Conservation (phyloP, 2,888 invertebrate genomes). For the Lobophora halterata region DNA sequence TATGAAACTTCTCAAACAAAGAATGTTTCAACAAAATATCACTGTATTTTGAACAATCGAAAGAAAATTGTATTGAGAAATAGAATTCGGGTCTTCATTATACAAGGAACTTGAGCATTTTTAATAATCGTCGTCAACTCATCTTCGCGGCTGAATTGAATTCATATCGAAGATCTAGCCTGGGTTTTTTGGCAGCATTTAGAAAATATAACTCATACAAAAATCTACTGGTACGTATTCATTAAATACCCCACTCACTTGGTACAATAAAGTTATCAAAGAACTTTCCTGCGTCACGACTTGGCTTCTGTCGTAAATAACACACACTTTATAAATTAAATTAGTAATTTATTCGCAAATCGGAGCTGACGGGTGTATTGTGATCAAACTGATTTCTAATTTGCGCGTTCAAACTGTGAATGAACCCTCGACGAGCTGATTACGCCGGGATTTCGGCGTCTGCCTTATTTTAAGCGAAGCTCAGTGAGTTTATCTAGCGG, state of each 20-base stretch:
- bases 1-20: too few species aligned
- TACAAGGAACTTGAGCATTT: constrained; percentile 43
- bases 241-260: too few species aligned
- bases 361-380: constrained; percentile 16
- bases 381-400: constrained; percentile 14
- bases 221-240: too few species aligned
- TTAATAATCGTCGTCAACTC: constrained; percentile 48
- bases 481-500: too few species aligned
- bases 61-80: constrained; percentile 36
- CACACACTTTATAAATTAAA: constrained; percentile 12
- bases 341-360: constrained; percentile 14
- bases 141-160: constrained; percentile 37
- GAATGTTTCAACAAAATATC: background rate
- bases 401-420: constrained; percentile 20
- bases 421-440: constrained; percentile 8
- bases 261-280: too few species aligned
- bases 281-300: too few species aligned
- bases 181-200: too few species aligned
- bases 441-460: constrained; percentile 8
- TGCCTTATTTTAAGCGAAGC: background rate
- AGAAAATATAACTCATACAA: too few species aligned
- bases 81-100: constrained; percentile 37
- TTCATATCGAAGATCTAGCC: constrained; percentile 37
- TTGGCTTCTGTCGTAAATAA: constrained; percentile 1
- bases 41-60: constrained; percentile 33